A percentile compares a stretch with the other conserved stretches of the same genome.
Conservation (phyloP, 2,888 invertebrate genomes). For the Trissolcus japonicus region DNA sequence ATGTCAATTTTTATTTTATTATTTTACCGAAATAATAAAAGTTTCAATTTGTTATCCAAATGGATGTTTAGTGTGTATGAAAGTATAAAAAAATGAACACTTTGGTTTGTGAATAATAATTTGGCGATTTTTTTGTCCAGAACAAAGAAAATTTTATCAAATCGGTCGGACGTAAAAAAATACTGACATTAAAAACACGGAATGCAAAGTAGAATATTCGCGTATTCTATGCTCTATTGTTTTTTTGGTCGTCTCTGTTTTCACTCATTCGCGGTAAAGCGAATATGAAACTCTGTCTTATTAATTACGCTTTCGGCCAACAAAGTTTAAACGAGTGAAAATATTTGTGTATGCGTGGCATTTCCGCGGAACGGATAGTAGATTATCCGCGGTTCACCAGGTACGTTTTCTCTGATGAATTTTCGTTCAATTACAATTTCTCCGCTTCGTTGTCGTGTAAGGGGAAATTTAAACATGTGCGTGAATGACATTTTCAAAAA, state of each 20-base stretch:
- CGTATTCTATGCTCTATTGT: conserved; percentile 3
- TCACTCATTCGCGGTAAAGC: conserved; percentile 12
- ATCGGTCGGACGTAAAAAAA: no score
- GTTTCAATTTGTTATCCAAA: no score
- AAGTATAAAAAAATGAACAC: no score
- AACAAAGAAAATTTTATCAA: no score
- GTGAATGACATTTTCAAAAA: conserved; percentile 4
- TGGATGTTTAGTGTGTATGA: no score
- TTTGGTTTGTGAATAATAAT: no score
- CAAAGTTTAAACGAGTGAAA: conserved; percentile 57
- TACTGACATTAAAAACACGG: no score
- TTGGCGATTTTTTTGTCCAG: no score
- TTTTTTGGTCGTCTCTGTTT: not conserved
- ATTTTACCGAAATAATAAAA: no score
- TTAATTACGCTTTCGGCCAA: conserved; percentile 51
- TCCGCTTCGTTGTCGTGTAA: conserved; percentile 40
- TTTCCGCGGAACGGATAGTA: conserved; percentile 40
- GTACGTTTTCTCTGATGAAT: conserved; percentile 48
- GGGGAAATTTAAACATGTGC: conserved; percentile 7
- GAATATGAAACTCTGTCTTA: conserved; percentile 45
- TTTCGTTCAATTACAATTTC: conserved; percentile 53
- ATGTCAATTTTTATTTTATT: no score
- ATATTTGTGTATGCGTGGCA: conserved; percentile 49
- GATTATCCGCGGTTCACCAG: conserved; percentile 52
- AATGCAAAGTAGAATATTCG: not conserved